Evolutionary conservation across 2,113 vertebrate genomes (phyloP).

Genomic region (Empidonax traillii): DNA sequence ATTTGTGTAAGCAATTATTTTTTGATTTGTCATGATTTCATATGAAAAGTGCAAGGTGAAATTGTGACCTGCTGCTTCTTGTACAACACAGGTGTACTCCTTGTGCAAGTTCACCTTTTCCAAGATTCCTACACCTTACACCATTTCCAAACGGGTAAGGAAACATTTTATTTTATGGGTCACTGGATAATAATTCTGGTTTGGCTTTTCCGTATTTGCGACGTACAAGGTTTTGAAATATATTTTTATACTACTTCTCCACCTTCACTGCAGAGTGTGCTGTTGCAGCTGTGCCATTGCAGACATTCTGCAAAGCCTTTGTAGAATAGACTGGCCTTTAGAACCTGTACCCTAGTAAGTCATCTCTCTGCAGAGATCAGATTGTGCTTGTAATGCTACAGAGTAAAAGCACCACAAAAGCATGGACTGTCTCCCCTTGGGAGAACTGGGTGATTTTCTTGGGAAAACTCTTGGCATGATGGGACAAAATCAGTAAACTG

Average conservation of each 20-base stretch:
- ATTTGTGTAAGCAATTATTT: background rate
- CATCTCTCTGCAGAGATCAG: background rate
- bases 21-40: background rate
- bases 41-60: background rate
- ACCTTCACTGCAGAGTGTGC: background rate
- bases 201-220: background rate
- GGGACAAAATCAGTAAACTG: background rate
- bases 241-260: background rate
- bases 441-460: background rate
- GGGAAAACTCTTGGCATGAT: background rate
- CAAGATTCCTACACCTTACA: slow-evolving; percentile 95
- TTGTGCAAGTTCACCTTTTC: slow-evolving; percentile 93
- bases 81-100: slow-evolving; percentile 85
- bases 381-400: background rate
- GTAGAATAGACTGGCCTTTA: background rate
- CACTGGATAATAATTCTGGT: background rate
- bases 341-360: background rate
- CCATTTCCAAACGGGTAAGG: slow-evolving; percentile 87
- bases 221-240: background rate
- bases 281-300: background rate
- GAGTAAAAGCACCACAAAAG: background rate
- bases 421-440: background rate
- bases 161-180: background rate
- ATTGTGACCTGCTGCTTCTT: background rate
- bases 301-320: background rate